Evolutionary conservation across 2,888 invertebrate species (phyloP).

Genomic region (Scelioninae gen. 1): DNA sequence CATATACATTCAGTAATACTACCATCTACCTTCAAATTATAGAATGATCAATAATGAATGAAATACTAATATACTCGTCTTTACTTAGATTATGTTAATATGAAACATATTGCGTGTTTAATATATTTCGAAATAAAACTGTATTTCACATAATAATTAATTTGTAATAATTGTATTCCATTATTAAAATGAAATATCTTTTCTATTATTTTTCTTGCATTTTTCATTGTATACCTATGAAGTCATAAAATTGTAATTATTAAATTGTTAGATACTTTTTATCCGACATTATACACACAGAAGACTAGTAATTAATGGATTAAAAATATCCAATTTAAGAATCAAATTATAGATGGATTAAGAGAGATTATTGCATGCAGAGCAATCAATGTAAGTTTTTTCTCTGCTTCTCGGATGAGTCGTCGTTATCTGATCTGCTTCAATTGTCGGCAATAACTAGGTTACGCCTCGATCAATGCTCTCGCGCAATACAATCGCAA

Average conservation of each 20-base stretch:
- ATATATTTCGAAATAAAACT: neutral
- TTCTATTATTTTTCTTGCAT: too few species aligned
- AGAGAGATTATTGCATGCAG: conserved; percentile 40
- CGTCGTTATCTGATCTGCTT: conserved; percentile 68
- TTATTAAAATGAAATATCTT: too few species aligned
- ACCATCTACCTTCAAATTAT: conserved; percentile 19
- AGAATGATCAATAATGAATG: conserved; percentile 35
- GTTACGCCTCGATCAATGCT: conserved; percentile 68
- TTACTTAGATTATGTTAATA: conserved; percentile 16
- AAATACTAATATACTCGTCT: conserved; percentile 16
- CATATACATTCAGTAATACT: conserved; percentile 19
- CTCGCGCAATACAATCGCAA: conserved; percentile 62
- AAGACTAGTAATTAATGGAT: conserved; percentile 34
- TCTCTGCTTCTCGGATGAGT: conserved; percentile 55
- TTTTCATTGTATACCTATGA: neutral
- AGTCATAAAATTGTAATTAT: conserved; percentile 10
- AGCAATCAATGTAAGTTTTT: conserved; percentile 63
- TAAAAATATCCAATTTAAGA: conserved; percentile 46
- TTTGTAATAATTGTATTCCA: too few species aligned
- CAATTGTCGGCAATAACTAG: conserved; percentile 68
- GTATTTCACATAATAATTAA: neutral
- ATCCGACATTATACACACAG: conserved; percentile 5
- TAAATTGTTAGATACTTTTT: conserved; percentile 9
- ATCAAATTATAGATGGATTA: conserved; percentile 56
- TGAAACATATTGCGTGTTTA: neutral